Conservation (phyloP, 2,113 vertebrate species). For the Charina bottae region DNA sequence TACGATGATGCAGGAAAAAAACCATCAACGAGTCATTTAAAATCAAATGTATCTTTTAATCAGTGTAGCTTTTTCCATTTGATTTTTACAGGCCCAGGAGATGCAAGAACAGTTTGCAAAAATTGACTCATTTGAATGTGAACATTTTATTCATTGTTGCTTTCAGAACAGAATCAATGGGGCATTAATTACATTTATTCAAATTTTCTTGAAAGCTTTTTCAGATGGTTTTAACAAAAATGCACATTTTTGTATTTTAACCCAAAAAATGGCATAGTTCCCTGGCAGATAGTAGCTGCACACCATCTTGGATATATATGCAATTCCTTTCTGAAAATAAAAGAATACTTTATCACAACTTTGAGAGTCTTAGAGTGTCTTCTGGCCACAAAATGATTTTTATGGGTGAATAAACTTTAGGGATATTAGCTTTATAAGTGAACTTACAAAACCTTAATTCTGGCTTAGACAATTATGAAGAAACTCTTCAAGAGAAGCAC, state of each 20-base stretch:
- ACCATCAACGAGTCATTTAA: not conserved
- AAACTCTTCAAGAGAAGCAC: not conserved
- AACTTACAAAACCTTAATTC: slow-evolving; percentile 57
- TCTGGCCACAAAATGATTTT: slow-evolving; percentile 49
- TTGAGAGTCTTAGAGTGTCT: slow-evolving; percentile 47
- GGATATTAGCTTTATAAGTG: slow-evolving; percentile 63
- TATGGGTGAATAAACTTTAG: slow-evolving; percentile 49
- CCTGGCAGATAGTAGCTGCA: slow-evolving; percentile 29
- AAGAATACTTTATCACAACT: slow-evolving; percentile 44
- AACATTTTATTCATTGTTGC: not conserved
- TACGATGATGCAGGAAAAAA: not conserved
- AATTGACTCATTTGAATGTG: not conserved
- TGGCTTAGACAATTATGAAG: slow-evolving; percentile 39
- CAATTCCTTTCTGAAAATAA: slow-evolving; percentile 47
- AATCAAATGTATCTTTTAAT: slow-evolving; percentile 14
- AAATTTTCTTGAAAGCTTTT: slow-evolving; percentile 41
- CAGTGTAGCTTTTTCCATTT: not conserved
- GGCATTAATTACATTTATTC: not conserved
- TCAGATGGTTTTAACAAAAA: slow-evolving; percentile 62
- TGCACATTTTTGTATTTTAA: slow-evolving; percentile 48
- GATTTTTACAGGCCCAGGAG: slow-evolving; percentile 2
- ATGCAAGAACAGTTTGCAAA: not conserved
- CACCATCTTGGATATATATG: slow-evolving; percentile 60
- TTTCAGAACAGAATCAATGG: not conserved
- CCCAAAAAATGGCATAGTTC: slow-evolving; percentile 49